These are phyloP conservation scores for Cyprinus carpio DNA, from an alignment of 2,113 vertebrate genomes.

Conservation along the genomic window DNA sequence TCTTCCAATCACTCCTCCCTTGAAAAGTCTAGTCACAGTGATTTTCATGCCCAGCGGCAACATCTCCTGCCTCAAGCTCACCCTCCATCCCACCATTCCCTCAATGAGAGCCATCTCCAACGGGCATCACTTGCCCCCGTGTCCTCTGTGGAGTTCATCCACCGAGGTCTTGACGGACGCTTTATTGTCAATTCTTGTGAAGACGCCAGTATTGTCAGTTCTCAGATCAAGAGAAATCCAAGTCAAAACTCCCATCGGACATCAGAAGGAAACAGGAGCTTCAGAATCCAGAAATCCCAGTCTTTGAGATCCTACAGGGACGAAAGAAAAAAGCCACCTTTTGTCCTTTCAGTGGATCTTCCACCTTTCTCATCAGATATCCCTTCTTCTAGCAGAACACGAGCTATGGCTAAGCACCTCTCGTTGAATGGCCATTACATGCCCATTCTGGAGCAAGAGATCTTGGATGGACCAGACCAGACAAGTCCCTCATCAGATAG, in stretches of 20 bases:
- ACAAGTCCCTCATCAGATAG: constrained; percentile 62
- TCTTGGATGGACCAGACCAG: constrained; percentile 53
- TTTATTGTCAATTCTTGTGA: constrained; percentile 74
- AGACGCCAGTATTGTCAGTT: constrained; percentile 33
- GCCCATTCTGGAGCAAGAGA: constrained; percentile 43
- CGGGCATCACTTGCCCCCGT: constrained; percentile 53
- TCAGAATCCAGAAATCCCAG: constrained; percentile 60
- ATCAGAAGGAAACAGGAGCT: neutral
- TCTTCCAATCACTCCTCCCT: constrained; percentile 69
- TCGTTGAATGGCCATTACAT: constrained; percentile 40
- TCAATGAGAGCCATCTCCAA: constrained; percentile 66
- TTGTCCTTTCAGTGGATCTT: constrained; percentile 76
- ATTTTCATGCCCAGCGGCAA: constrained; percentile 53
- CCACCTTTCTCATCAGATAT: constrained; percentile 57
- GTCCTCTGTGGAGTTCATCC: constrained; percentile 83
- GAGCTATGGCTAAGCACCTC: constrained; percentile 37
- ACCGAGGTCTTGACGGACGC: constrained; percentile 86
- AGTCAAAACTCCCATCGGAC: constrained; percentile 47
- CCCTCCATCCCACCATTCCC: constrained; percentile 38
- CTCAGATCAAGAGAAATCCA: constrained; percentile 51
- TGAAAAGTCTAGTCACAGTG: constrained; percentile 45
- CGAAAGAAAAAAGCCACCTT: constrained; percentile 64
- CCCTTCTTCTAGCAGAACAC: constrained; percentile 29
- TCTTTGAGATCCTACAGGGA: constrained; percentile 65
- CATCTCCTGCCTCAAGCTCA: constrained; percentile 52